Conservation (phyloP, 2,113 vertebrate genomes). For the Psephotus haematonotus region DNA sequence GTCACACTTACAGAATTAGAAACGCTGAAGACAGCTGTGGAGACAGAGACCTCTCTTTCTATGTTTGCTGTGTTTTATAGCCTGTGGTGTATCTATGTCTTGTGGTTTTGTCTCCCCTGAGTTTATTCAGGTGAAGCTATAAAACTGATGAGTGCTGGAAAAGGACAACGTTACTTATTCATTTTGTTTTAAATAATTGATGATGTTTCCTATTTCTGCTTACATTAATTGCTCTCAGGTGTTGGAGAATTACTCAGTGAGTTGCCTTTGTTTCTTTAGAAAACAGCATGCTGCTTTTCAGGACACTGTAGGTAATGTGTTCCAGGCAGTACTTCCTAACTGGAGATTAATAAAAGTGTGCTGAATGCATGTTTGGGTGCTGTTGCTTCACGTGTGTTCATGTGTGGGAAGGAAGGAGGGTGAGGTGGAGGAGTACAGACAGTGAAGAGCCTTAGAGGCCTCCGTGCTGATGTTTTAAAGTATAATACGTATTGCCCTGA, state of each 20-base stretch:
- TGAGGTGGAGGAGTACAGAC: neutral
- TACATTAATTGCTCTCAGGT: slow-evolving; percentile 79
- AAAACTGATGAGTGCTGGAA: slow-evolving; percentile 62
- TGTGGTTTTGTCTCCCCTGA: slow-evolving; percentile 36
- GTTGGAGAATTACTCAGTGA: slow-evolving; percentile 64
- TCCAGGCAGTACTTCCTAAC: slow-evolving; percentile 29
- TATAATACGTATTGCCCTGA: neutral
- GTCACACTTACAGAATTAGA: neutral
- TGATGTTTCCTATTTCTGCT: slow-evolving; percentile 71
- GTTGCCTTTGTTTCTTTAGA: slow-evolving; percentile 63
- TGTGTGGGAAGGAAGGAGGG: neutral
- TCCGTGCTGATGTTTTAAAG: neutral
- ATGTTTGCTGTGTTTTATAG: neutral
- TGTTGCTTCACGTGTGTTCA: neutral
- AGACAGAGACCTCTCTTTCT: neutral
- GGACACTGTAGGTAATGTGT: slow-evolving; percentile 21
- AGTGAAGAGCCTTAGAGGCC: neutral
- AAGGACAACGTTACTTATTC: slow-evolving; percentile 75
- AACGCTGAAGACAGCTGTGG: neutral
- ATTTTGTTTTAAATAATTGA: slow-evolving; percentile 81
- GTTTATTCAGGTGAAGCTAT: slow-evolving; percentile 63
- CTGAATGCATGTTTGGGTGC: neutral
- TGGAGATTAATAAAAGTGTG: slow-evolving; percentile 57
- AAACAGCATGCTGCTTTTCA: slow-evolving; percentile 43
- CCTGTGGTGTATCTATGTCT: neutral